phyloP scores from a whole-genome alignment of 2,797 vertebrate species.

The Xenentodon cancila region DNA sequence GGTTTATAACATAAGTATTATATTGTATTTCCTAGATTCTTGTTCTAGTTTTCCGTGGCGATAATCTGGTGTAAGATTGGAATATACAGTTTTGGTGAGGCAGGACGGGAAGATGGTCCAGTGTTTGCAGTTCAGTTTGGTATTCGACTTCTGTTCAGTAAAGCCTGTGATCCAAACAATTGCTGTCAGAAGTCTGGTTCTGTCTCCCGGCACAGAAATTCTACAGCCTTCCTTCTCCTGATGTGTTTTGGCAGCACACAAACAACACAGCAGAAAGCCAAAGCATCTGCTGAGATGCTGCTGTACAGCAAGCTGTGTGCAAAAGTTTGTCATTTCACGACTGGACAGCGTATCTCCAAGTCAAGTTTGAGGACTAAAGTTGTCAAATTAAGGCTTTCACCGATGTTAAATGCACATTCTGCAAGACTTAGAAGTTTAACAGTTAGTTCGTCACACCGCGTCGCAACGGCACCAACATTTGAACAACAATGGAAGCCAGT shows the following conservation, averaged over 20 bases:
- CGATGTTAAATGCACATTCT: no score
- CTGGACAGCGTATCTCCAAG: no score
- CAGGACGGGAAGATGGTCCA: no score
- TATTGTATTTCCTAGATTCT: slow-evolving; percentile 17
- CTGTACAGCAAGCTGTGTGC: slow-evolving; percentile 10
- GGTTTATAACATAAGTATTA: slow-evolving; percentile 25
- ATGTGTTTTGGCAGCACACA: neutral
- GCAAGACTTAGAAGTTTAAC: no score
- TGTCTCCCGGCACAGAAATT: neutral
- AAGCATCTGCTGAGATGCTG: slow-evolving; percentile 11
- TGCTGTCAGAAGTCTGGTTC: slow-evolving; percentile 4
- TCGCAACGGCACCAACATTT: no score
- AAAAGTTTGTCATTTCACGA: neutral
- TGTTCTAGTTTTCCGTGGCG: neutral
- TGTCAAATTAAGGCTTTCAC: no score
- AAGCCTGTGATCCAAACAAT: slow-evolving; percentile 4
- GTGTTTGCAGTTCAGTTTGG: neutral
- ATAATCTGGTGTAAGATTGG: neutral
- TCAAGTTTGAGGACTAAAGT: no score
- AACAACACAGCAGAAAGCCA: slow-evolving; percentile 11
- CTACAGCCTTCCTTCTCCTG: neutral
- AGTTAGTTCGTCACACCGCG: no score
- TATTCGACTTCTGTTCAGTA: slow-evolving; percentile 1
- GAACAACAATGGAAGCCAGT: no score
- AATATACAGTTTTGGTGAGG: neutral